A percentile compares a stretch with the other conserved stretches of the same genome.
Evolutionary conservation across 2,888 invertebrate genomes (phyloP).

Genomic region (Hyalella azteca): DNA sequence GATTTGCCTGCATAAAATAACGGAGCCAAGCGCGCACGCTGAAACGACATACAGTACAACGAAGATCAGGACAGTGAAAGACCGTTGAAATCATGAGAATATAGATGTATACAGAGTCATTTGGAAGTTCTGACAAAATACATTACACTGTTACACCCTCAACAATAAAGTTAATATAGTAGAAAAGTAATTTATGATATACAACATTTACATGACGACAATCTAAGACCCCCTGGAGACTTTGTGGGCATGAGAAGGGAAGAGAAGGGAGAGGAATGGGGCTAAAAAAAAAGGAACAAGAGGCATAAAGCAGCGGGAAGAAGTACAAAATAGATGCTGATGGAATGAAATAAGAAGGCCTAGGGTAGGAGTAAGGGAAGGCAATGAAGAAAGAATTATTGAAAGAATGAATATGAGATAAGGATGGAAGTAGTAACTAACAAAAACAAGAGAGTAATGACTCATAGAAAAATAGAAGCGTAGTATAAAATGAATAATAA

Average conservation of each 20-base stretch:
- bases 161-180: constrained; percentile 12
- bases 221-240: background rate
- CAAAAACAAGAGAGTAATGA: too few relatives aligned
- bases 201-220: constrained; percentile 18
- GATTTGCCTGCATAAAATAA: too few relatives aligned
- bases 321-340: too few relatives aligned
- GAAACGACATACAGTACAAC: too few relatives aligned
- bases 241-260: background rate
- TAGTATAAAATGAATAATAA: too few relatives aligned
- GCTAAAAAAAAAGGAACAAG: background rate
- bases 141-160: background rate
- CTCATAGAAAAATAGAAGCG: too few relatives aligned
- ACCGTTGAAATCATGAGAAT: constrained; percentile 25
- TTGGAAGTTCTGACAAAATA: constrained; percentile 32
- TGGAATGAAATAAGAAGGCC: too few relatives aligned
- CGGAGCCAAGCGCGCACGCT: too few relatives aligned
- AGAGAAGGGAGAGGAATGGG: constrained; percentile 8
- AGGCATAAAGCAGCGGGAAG: background rate
- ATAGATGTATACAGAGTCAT: constrained; percentile 33
- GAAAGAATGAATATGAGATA: too few relatives aligned
- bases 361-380: too few relatives aligned
- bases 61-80: constrained; percentile 14
- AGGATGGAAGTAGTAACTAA: too few relatives aligned
- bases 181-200: constrained; percentile 25
- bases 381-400: too few relatives aligned